Conservation (phyloP, 2,888 invertebrate species). For the Ophion ventricosus region DNA sequence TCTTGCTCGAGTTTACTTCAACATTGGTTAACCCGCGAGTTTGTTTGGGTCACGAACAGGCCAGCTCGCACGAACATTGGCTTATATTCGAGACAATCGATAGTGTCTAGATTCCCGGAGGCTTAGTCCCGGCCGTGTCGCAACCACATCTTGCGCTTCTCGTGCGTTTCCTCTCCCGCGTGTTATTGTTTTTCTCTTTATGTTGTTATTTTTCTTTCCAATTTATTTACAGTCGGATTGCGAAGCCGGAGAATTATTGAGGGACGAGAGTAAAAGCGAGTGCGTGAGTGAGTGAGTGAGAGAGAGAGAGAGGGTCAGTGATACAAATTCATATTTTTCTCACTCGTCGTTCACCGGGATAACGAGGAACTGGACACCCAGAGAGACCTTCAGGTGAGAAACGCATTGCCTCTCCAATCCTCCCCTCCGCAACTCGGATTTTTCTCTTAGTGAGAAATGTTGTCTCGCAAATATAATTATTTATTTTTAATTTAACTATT, state of each 20-base stretch:
- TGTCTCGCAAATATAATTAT: no score
- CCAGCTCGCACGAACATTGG: conserved; percentile 16
- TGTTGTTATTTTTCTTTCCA: conserved; percentile 3
- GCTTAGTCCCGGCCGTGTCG: conserved; percentile 47
- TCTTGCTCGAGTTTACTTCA: neutral
- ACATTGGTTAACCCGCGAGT: conserved; percentile 8
- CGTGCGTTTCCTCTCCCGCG: conserved; percentile 31
- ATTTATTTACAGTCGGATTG: no score
- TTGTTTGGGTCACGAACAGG: conserved; percentile 63
- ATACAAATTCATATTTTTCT: neutral
- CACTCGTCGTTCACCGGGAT: no score
- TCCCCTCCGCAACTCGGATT: no score
- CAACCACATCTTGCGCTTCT: conserved; percentile 44
- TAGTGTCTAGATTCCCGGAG: conserved; percentile 59
- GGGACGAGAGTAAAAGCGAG: neutral
- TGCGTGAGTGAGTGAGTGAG: neutral
- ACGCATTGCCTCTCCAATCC: no score
- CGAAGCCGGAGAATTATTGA: no score
- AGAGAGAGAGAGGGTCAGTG: conserved; percentile 1
- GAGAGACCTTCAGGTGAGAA: no score
- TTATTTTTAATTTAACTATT: no score
- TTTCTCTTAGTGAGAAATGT: no score
- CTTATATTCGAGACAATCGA: conserved; percentile 62
- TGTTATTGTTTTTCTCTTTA: conserved; percentile 47
- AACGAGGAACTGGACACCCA: no score